Conservation (phyloP, 2,888 invertebrate species). For the Campaea margaritaria region DNA sequence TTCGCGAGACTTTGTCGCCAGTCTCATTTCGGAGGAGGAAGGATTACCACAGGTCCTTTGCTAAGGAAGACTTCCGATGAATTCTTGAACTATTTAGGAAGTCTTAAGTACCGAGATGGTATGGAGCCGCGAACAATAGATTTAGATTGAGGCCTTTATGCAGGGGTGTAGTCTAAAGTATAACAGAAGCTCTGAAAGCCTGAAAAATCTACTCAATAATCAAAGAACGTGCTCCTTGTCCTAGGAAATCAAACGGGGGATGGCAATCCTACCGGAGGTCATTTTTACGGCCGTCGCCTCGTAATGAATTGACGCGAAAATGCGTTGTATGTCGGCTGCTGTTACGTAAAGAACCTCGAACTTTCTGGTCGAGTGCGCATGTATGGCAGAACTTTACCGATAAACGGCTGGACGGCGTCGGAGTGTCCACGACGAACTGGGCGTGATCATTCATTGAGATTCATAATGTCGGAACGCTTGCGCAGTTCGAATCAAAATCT, state of each 20-base stretch:
- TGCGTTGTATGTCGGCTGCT: slow-evolving; percentile 66
- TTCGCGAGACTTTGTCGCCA: slow-evolving; percentile 37
- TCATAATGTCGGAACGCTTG: not conserved
- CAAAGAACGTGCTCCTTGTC: slow-evolving; percentile 29
- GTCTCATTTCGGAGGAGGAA: slow-evolving; percentile 22
- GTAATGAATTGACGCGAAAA: slow-evolving; percentile 65
- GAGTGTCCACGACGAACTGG: slow-evolving; percentile 49
- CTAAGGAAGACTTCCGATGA: slow-evolving; percentile 1
- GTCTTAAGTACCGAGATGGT: too few relatives aligned
- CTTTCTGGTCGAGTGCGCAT: slow-evolving; percentile 73
- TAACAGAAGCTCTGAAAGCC: not conserved
- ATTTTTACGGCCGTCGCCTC: slow-evolving; percentile 59
- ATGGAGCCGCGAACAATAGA: too few relatives aligned
- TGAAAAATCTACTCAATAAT: not conserved
- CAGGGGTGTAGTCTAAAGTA: not conserved
- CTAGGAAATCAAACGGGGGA: slow-evolving; percentile 42
- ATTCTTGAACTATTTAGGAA: too few relatives aligned
- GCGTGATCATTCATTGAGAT: slow-evolving; percentile 5
- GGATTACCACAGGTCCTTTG: slow-evolving; percentile 4
- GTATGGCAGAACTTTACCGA: slow-evolving; percentile 73
- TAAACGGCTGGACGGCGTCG: slow-evolving; percentile 67
- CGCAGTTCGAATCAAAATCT: too few relatives aligned
- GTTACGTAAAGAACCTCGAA: slow-evolving; percentile 70
- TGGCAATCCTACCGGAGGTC: slow-evolving; percentile 46
- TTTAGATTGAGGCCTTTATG: too few relatives aligned